Percentiles rank a stretch among this genome's conserved stretches.
Conservation (phyloP, 2,888 invertebrate genomes). For the Yponomeuta malinellus region DNA sequence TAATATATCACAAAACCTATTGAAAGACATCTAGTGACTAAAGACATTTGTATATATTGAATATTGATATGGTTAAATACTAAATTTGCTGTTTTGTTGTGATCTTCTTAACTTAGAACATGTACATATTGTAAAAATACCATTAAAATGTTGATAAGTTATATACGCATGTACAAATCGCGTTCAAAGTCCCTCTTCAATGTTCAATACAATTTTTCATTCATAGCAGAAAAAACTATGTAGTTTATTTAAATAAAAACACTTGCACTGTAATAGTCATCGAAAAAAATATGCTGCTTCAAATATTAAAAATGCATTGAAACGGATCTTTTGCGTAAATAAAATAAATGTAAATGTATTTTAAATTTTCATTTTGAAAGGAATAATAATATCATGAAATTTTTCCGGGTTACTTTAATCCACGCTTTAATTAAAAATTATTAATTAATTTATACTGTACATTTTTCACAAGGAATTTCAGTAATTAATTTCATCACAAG, state of each 20-base stretch:
- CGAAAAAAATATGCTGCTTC: neutral
- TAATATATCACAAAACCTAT: slow-evolving; percentile 17
- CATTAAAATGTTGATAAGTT: neutral
- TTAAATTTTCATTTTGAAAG: neutral
- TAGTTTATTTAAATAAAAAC: too few species aligned
- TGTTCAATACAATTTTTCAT: too few species aligned
- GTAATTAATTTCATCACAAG: too few species aligned
- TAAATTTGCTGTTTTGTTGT: neutral
- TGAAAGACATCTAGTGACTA: slow-evolving; percentile 25
- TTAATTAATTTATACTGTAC: too few species aligned
- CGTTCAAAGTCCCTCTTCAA: too few species aligned
- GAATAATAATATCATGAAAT: neutral
- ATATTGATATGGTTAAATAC: slow-evolving; percentile 10
- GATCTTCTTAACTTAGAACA: neutral
- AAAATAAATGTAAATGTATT: neutral
- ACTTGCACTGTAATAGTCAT: too few species aligned
- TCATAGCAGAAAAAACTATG: too few species aligned
- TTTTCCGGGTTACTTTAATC: neutral
- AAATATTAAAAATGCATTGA: neutral
- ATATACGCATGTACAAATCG: too few species aligned
- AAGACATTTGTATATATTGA: slow-evolving; percentile 20
- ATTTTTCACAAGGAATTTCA: too few species aligned
- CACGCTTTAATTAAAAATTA: too few species aligned
- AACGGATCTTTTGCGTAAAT: neutral
- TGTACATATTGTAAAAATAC: neutral